Conservation (phyloP, 2,113 vertebrate species). For the Hydropotes inermis region DNA sequence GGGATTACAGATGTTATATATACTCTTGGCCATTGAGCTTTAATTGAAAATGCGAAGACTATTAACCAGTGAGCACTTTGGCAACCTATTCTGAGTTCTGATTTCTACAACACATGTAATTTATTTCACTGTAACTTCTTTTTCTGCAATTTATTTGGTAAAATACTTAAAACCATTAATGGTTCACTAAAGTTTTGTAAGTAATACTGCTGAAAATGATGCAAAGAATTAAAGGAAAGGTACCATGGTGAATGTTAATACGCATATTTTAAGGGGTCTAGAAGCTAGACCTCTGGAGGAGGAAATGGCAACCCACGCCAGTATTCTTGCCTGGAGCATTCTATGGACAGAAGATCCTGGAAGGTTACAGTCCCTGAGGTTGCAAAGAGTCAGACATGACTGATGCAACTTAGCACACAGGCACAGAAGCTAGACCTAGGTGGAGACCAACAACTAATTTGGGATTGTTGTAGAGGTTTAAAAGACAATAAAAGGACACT, state of each 20-base stretch:
- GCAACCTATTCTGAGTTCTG: neutral
- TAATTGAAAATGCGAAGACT: neutral
- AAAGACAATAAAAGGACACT: neutral
- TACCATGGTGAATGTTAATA: neutral
- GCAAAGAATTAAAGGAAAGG: neutral
- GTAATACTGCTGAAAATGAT: neutral
- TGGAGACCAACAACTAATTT: neutral
- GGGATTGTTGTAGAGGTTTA: neutral
- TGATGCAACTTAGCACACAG: fast-evolving
- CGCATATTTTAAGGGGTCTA: neutral
- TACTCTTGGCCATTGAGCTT: neutral
- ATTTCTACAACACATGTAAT: neutral
- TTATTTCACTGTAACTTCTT: neutral
- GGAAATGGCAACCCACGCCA: neutral
- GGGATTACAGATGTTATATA: neutral
- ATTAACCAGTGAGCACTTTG: neutral
- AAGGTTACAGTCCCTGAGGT: neutral
- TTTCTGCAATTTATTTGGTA: neutral
- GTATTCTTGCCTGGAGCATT: neutral
- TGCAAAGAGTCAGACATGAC: neutral
- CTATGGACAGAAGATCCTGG: neutral
- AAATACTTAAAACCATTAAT: neutral
- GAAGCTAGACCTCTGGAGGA: neutral
- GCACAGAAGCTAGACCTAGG: neutral
- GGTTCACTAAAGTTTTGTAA: neutral